These are phyloP conservation scores for Bolborhynchus lineola DNA, from an alignment of 2,113 vertebrate species.

Conservation along the genomic window DNA sequence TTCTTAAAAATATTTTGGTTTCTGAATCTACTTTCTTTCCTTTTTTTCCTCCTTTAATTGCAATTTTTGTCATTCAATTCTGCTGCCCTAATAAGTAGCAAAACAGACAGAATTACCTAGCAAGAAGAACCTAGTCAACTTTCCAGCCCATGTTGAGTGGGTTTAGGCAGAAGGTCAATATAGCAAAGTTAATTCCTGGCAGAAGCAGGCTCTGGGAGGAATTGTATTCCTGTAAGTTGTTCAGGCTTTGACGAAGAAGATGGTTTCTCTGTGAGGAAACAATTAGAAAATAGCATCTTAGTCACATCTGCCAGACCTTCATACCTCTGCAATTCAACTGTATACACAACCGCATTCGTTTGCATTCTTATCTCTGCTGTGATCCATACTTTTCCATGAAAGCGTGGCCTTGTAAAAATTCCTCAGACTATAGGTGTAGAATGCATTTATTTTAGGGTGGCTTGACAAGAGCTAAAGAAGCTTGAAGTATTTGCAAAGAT, in stretches of 20 bases:
- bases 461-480: slow-evolving; percentile 11
- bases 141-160: accelerated
- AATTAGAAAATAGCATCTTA: background rate
- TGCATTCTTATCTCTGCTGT: background rate
- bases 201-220: background rate
- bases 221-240: background rate
- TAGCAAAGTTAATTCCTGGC: background rate
- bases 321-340: background rate
- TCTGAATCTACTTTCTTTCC: background rate
- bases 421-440: background rate
- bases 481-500: slow-evolving; percentile 12
- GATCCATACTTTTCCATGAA: background rate
- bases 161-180: background rate
- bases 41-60: accelerated
- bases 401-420: background rate
- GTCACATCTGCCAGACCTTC: background rate
- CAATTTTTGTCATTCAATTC: background rate
- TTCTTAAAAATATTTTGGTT: background rate
- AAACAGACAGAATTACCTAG: background rate
- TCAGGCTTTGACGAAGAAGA: background rate
- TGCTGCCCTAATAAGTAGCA: background rate
- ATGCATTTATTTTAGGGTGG: slow-evolving; percentile 1
- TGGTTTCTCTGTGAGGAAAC: slow-evolving; percentile 17
- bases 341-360: background rate
- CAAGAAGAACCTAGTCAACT: background rate